Base-by-base conservation (phyloP, 2,888 invertebrate species). In the Lasius platythorax region DNA sequence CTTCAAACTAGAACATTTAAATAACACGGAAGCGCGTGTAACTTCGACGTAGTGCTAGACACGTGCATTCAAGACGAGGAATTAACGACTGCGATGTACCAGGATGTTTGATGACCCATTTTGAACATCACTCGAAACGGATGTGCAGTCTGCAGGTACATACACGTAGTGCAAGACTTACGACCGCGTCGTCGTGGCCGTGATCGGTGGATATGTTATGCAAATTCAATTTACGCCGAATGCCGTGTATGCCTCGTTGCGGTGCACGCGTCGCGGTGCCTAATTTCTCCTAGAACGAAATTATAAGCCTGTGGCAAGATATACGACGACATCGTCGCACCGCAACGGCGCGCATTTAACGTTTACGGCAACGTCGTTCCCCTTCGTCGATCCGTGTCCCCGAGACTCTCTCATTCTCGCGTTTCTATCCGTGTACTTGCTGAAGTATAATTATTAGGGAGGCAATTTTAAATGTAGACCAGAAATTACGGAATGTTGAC, bases 281-380 rank as follows among this genome's bases (percentile, higher is more conserved):
- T 91, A 92, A 92, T 92, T 91, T 91, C 91, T 88, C 90, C 82
- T 87, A 85, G 90, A 91, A 92, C 91, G 87, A 92, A 92, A 92
- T 92, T 91, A 92, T 92, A 92, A 91, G 90, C 90, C 88, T 87
- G 90, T 85, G 88, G 83, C 89, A 87, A 91, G 92, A 92, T 91
- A 91, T 92, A 92, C 91, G 91, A 76, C 84, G 86, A 87, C 88
- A 85, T 30, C 43, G 63, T 28, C n/a, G 86, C 63, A 74, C 46
- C 11, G 23, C 63, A 30, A 30, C 8, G 73, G 43, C 30, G 18
- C 6, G n/a, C 53, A 53, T 53, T 53, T 30, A 53, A 64, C 66
- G 78, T 78, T 78, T 33, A 33, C 46, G 33, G 64, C 33, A 15
- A 78, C 30, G 58, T 33, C 70, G 61, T 56, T 81, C 12, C n/a